Evolutionary conservation across 2,888 invertebrate genomes (phyloP), one percentile per base, ranked within the genome.

Genomic region (Tetragnatha montana): DNA sequence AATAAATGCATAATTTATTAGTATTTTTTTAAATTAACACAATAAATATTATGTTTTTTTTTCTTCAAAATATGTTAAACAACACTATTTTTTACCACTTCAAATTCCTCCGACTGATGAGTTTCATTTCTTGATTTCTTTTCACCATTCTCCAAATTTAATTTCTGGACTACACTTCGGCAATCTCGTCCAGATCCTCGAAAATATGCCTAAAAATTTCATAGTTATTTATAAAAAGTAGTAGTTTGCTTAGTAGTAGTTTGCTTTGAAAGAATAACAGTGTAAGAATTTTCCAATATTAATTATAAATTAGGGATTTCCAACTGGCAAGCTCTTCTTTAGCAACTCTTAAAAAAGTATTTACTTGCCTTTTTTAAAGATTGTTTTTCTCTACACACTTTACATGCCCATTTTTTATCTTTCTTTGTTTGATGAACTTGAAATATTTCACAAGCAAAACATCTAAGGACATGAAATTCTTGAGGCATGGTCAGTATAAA

Each of bases 341-440:
- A 8, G 8, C 8, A 17, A 4, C 12, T 8, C 6, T 60, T 60
- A 17, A 60, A 60, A n/a, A 12, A 60, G 14, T 6, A 12, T 60
- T 3, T 17, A 19, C 69, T 70, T 50, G 83, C 88, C 22, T 68
- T 82, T 21, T 82, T 82, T n/a, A 83, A 19, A 2, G 73, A 78
- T 75, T 88, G 88, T 22, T 83, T 88, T 71, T 73, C 82, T 4
- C 78, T 69, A 73, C 88, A 88, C 60, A 82, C 83, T 88, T 83
- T 88, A 49, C 88, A 88, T 10, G 70, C 70, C 88, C 88, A 88
- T 22, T 78, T 88, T 21, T 51, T 88, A 35, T 78, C 75, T 68
- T 82, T 88, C 71, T 88, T 88, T n/a, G 73, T 49, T 60, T 83
- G 82, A 79, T 88, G 79, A 4, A 88, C 82, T 83, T 88, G 88